phyloP scores from a whole-genome alignment of 2,797 vertebrate species.

The Brachymystax lenok region DNA sequence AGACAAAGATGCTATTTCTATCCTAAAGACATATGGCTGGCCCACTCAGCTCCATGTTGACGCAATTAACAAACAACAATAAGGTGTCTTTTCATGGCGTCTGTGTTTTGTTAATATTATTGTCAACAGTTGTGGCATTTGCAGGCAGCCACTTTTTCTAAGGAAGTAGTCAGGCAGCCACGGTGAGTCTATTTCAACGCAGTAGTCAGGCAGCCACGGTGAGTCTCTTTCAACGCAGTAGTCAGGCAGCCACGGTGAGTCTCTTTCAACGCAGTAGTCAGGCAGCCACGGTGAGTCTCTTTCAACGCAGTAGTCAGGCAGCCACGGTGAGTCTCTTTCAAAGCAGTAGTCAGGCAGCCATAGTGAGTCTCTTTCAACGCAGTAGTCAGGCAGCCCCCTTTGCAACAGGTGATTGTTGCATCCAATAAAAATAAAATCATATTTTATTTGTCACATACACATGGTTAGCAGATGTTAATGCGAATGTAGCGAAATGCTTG shows the following conservation, averaged over 20 bases:
- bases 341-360: too few species aligned
- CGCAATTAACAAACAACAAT: constrained; percentile 76
- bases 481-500: too few species aligned
- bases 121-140: constrained; percentile 55
- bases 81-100: constrained; percentile 64
- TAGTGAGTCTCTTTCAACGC: neutral
- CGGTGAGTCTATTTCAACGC: fast-evolving
- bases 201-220: too few species aligned
- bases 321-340: too few species aligned
- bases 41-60: constrained; percentile 73
- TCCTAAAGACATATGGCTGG: constrained; percentile 40
- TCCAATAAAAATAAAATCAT: constrained; percentile 33
- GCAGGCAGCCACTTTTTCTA: constrained; percentile 16
- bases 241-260: too few species aligned
- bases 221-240: too few species aligned
- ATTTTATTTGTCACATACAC: too few species aligned
- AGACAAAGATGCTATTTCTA: constrained; percentile 29
- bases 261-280: too few species aligned
- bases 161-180: neutral
- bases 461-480: too few species aligned
- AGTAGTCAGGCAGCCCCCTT: constrained; percentile 33
- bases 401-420: constrained; percentile 44
- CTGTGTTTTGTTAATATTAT: constrained; percentile 30
- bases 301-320: too few species aligned
- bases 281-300: too few species aligned